Conservation (phyloP, 1,140 invertebrate genomes). For the Drosophila trapezifrons region DNA sequence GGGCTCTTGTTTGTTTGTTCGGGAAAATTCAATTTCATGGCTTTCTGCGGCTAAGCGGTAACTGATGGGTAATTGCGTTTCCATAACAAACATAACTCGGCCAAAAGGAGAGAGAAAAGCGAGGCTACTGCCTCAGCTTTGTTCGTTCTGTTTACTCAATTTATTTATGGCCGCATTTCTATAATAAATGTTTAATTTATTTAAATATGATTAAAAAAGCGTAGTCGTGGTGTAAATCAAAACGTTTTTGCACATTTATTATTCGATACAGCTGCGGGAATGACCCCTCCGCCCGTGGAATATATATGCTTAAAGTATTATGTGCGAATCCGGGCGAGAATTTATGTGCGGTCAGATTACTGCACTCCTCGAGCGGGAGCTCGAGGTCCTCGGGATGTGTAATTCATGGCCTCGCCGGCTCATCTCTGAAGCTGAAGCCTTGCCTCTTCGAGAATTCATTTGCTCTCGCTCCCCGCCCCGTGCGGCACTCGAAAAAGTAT, state of each 20-base stretch:
- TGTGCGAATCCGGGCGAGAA: constrained; percentile 58
- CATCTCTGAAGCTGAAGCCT: constrained; percentile 34
- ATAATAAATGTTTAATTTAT: constrained; percentile 81
- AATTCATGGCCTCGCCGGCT: constrained; percentile 48
- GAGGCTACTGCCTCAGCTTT: constrained; percentile 10
- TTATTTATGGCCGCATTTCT: constrained; percentile 74
- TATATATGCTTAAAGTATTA: constrained; percentile 45
- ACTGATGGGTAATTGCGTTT: constrained; percentile 42
- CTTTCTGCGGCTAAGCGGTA: constrained; percentile 34
- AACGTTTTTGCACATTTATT: constrained; percentile 74
- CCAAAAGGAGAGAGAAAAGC: not conserved
- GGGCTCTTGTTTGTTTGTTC: constrained; percentile 10
- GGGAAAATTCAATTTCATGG: constrained; percentile 24
- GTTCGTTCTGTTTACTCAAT: constrained; percentile 58
- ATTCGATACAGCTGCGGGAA: constrained; percentile 14
- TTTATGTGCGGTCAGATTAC: constrained; percentile 80
- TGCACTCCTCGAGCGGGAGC: constrained; percentile 37
- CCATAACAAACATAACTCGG: constrained; percentile 15
- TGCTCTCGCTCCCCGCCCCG: constrained; percentile 1
- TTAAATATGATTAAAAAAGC: constrained; percentile 77
- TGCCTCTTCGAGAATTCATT: constrained; percentile 44
- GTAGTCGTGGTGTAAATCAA: constrained; percentile 66
- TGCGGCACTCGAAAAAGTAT: constrained; percentile 72
- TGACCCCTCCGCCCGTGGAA: not conserved
- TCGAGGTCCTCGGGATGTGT: constrained; percentile 35